Base-by-base conservation (phyloP, 2,797 vertebrate genomes). In the Paedocypris micromegethes region DNA sequence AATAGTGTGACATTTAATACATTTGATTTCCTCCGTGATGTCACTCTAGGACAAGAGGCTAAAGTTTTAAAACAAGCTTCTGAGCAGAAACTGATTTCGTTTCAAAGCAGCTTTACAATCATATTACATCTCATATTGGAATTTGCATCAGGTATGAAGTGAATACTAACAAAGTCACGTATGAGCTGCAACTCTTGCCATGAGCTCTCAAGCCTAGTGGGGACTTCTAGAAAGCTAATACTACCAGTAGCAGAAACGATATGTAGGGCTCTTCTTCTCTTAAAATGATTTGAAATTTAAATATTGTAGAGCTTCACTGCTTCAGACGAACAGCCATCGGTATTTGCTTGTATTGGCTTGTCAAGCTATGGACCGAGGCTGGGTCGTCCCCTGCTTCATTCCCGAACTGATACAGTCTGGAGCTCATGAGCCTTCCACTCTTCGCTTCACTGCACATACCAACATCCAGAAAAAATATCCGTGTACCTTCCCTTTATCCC, bases 321-420 rank as follows among this genome's bases (percentile, higher is more conserved):
- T 37, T 66, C 58, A 54, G 73, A 74, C 74, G 73, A 77, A 53
- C 63, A 68, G 66, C 23, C 23, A 23, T 23, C 63, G 48, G 66
- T 70, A 54, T 69, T 80, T 72, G 73, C 71, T 79, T 72, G 59
- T 58, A 72, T 60, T 69, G 53, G 42, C 47, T 1, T 51, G 44
- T 66, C 68, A 58, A 66, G 72, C 51, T 49, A 51, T 9, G 42
- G 57, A 64, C 51, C 54, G 52, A 64, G 55, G 48, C 61, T 1
- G 44, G 66, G 65, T 70, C 75, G 51, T 70, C 61, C 39, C 59
- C 73, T 39, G 55, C 60, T 9, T 58, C 70, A 5, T 39, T 40
- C 62, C 74, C 64, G 50, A 53, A 72, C 56, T 59, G 64, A 65
- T 68, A 56, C 52, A 73, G 70, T 66, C 66, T 74, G 60, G 41